A percentile compares a stretch with the other conserved stretches of the same genome.
Conservation (phyloP, 2,888 invertebrate species). For the Nasonia oneida region DNA sequence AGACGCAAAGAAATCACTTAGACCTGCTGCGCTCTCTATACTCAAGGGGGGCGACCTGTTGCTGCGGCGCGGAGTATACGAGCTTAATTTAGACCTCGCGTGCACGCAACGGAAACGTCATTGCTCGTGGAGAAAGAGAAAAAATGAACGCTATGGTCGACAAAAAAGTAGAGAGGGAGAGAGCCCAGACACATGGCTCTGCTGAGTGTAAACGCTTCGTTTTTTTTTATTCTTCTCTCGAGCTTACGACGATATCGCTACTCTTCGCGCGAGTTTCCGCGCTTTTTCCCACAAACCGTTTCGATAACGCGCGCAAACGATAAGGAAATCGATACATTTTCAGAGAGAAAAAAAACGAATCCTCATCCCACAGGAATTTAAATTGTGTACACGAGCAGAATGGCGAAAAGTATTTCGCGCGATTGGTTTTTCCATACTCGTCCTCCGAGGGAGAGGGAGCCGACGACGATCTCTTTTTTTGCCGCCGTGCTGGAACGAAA, state of each 20-base stretch:
- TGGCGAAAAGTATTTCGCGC: constrained; percentile 15
- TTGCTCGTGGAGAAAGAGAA: constrained; percentile 60
- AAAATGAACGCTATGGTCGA: constrained; percentile 24
- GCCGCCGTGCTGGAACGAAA: constrained; percentile 35
- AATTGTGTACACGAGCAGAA: too few relatives aligned
- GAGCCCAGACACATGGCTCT: constrained; percentile 48
- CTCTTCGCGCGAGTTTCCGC: not conserved
- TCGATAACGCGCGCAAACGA: not conserved
- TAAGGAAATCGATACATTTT: too few relatives aligned
- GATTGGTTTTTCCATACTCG: constrained; percentile 10
- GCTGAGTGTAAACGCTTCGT: not conserved
- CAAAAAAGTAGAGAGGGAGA: constrained; percentile 28
- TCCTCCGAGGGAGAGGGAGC: not conserved
- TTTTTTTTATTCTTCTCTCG: constrained; percentile 5
- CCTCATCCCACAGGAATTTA: not conserved
- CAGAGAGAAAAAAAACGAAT: too few relatives aligned
- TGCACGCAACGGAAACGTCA: constrained; percentile 68
- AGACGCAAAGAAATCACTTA: constrained; percentile 46
- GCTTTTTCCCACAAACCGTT: constrained; percentile 29
- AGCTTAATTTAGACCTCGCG: constrained; percentile 57
- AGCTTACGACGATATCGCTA: not conserved
- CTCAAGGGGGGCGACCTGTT: constrained; percentile 46
- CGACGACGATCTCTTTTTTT: constrained; percentile 37
- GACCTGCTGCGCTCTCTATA: not conserved
- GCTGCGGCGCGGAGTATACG: not conserved